These are phyloP conservation scores for Bettongia penicillata DNA, from an alignment of 2,113 vertebrate genomes.

Conservation along the genomic window DNA sequence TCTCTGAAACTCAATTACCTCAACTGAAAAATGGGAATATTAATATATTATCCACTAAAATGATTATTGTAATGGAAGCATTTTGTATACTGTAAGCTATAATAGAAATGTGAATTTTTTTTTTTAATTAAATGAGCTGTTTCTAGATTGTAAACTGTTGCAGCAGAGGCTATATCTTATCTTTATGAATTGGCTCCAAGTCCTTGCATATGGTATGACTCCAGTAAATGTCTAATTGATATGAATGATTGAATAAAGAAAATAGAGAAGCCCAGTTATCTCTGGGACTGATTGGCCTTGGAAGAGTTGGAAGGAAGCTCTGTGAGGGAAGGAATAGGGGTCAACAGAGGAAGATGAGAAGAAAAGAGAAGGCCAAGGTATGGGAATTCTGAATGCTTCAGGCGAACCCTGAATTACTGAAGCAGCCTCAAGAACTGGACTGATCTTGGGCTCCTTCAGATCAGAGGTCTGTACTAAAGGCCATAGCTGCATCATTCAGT, in stretches of 20 bases:
- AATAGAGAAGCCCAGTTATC: not conserved
- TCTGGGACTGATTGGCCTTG: not conserved
- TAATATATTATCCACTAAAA: not conserved
- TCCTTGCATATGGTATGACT: not conserved
- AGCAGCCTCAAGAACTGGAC: not conserved
- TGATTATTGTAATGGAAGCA: not conserved
- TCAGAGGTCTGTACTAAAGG: not conserved
- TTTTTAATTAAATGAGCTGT: not conserved
- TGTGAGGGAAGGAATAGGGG: not conserved
- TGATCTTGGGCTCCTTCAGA: not conserved
- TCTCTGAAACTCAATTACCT: not conserved
- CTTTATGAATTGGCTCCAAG: not conserved
- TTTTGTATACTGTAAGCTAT: not conserved
- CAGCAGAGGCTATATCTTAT: not conserved
- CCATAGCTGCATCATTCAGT: not conserved
- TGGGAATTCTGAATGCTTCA: not conserved
- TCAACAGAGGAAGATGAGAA: not conserved
- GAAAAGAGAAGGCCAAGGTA: not conserved
- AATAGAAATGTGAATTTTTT: not conserved
- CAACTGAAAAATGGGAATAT: not conserved
- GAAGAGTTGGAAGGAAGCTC: not conserved
- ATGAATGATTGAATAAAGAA: not conserved
- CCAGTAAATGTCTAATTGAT: not conserved
- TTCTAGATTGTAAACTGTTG: not conserved
- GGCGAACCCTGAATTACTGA: not conserved